Evolutionary conservation across 2,888 invertebrate species (phyloP).

Genomic region (Ditylenchus weischeri): DNA sequence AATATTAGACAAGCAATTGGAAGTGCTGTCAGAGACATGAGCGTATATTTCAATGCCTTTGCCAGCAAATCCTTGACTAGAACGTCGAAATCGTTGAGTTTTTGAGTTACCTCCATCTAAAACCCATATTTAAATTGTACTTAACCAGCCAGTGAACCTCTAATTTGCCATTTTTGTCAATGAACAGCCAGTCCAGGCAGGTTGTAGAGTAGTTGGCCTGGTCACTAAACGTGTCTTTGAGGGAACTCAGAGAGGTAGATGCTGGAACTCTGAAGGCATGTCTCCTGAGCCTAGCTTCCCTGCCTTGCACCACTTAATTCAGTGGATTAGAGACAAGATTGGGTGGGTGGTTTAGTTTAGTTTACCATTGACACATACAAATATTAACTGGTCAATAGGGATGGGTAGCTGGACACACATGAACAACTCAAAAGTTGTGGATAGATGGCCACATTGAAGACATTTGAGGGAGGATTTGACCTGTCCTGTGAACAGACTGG

Average conservation of each 20-base stretch:
- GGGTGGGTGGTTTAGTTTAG: too few species aligned
- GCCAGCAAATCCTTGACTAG: conserved; percentile 5
- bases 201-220: neutral
- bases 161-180: neutral
- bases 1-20: neutral
- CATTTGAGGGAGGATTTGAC: conserved; percentile 83
- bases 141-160: neutral
- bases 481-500: conserved; percentile 62
- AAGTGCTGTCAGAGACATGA: neutral
- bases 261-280: neutral
- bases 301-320: conserved; percentile 61
- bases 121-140: too few species aligned
- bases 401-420: conserved; percentile 82
- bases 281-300: neutral
- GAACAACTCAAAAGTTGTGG: conserved; percentile 80
- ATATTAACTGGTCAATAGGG: conserved; percentile 80
- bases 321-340: conserved; percentile 62
- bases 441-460: conserved; percentile 76
- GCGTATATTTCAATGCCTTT: conserved; percentile 11
- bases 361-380: conserved; percentile 53
- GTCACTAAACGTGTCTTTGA: neutral
- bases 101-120: too few species aligned
- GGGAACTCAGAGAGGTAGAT: neutral
- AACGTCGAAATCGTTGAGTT: conserved; percentile 2
- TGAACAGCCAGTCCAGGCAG: neutral